Evolutionary conservation across 2,888 invertebrate genomes (phyloP).

Genomic region (Agrochola lychnidis): DNA sequence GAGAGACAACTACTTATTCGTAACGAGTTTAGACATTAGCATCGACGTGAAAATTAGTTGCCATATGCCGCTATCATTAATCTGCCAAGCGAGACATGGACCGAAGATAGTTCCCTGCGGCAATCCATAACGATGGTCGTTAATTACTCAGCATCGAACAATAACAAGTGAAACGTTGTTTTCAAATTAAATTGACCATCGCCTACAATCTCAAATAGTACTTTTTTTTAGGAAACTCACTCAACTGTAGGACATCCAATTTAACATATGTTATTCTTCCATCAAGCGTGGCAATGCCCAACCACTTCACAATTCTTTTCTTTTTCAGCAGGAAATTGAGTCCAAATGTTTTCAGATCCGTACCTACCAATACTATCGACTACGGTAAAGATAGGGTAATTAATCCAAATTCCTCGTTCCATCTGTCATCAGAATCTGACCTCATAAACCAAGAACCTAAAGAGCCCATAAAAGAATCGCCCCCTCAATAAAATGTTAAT

Average conservation of each 20-base stretch:
- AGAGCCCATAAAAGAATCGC: slow-evolving; percentile 56
- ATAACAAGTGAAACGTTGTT: slow-evolving; percentile 8
- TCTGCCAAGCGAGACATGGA: slow-evolving; percentile 16
- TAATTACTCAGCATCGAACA: slow-evolving; percentile 12
- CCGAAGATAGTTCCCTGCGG: slow-evolving; percentile 32
- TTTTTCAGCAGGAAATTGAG: slow-evolving; percentile 37
- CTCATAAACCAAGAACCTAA: slow-evolving; percentile 47
- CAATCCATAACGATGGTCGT: slow-evolving; percentile 1
- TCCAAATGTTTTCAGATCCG: slow-evolving; percentile 27
- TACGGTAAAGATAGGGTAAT: slow-evolving; percentile 26
- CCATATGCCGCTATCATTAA: slow-evolving; percentile 29
- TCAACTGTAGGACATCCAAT: slow-evolving; percentile 17
- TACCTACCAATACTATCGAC: slow-evolving; percentile 1
- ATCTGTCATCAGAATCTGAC: slow-evolving; percentile 42
- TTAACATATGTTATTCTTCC: slow-evolving; percentile 43
- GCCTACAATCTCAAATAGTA: background rate
- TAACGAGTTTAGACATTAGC: slow-evolving; percentile 41
- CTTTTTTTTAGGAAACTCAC: background rate
- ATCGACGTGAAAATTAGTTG: slow-evolving; percentile 28
- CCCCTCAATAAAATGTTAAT: slow-evolving; percentile 59
- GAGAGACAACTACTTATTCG: slow-evolving; percentile 22
- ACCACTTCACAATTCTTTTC: slow-evolving; percentile 14
- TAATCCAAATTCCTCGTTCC: slow-evolving; percentile 29
- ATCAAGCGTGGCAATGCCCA: slow-evolving; percentile 26
- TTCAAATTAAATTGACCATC: slow-evolving; percentile 7